phyloP scores from a whole-genome alignment of 2,113 vertebrate genomes.

The Dromas ardeola region DNA sequence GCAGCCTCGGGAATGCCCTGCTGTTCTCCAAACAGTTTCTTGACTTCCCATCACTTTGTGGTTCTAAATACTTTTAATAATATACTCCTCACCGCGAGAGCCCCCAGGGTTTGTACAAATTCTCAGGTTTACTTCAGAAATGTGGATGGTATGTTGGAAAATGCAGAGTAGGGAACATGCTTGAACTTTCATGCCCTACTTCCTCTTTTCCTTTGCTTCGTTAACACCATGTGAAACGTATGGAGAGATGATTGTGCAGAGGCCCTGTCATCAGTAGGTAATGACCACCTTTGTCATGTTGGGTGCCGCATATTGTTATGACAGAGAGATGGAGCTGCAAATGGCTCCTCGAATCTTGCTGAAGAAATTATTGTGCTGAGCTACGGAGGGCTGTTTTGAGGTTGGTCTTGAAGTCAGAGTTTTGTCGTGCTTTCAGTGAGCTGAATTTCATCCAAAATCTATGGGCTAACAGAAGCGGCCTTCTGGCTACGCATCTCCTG shows the following conservation, averaged over 20 bases:
- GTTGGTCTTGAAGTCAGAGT: not conserved
- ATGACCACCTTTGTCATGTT: accelerated
- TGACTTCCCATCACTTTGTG: not conserved
- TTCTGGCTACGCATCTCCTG: not conserved
- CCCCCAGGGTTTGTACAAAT: not conserved
- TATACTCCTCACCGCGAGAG: not conserved
- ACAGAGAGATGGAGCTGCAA: not conserved
- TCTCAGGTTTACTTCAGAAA: not conserved
- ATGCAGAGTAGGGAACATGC: not conserved
- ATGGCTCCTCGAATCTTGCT: not conserved
- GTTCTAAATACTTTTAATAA: not conserved
- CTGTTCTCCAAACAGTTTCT: not conserved
- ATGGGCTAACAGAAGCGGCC: not conserved
- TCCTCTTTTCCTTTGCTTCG: not conserved
- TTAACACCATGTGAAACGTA: not conserved
- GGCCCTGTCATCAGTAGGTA: not conserved
- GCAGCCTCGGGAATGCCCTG: not conserved
- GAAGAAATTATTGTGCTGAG: not conserved
- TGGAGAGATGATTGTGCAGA: not conserved
- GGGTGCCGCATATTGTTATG: not conserved
- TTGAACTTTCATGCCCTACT: not conserved
- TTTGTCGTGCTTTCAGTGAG: not conserved
- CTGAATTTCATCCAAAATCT: not conserved
- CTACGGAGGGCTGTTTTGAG: not conserved
- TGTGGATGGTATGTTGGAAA: not conserved